Base-by-base conservation (phyloP, 2,113 vertebrate genomes). In the Mustela lutreola region DNA sequence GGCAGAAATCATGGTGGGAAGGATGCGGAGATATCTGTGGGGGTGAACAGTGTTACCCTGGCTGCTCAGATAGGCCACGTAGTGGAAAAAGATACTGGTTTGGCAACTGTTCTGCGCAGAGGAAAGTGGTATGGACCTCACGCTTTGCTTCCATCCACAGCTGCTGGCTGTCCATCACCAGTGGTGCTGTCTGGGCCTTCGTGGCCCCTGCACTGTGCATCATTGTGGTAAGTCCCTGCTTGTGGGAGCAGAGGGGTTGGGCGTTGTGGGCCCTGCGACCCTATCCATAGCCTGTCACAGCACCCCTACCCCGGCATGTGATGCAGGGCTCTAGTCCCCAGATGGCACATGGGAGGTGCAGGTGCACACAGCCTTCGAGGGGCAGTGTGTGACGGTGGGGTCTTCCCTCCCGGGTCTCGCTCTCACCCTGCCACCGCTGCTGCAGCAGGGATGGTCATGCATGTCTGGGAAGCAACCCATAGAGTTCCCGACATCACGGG, bases 151-250 rank as follows among this genome's bases (percentile, higher is more conserved):
- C 96, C 79, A 33, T 96, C 89, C 73, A 60, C 98, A 99, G 99
- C 98, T 99, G 99, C 97, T 99, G 99, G 99, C 98, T 99, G 21
- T 99, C 99, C 0, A 97, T 99, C 90, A 98, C 99, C 84, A 99
- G 99, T 0, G 99, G 99, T 2, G 99, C 99, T 39, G 99, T 99
- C 98, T 99, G 99, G 99, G 99, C 99, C 28, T 99, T 99, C n/a
- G 99, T 99, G 96, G 99, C 99, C 3, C 99, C 99, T 0, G 99
- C 99, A 0, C 96, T 99, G 94, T 99, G 99, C 95, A 99, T 99
- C 22, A 99, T 99, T 39, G 98, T 99, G 99, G 99, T 99, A 99
- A 94, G 99, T 99, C 16, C 73, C 39, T 9, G 26, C 42, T 0
- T 39, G 3, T 22, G 42, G 0, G 0, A 2, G 36, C 4, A 36